These are phyloP conservation scores for Diprion similis DNA, from an alignment of 1,140 invertebrate genomes.

Conservation along the genomic window DNA sequence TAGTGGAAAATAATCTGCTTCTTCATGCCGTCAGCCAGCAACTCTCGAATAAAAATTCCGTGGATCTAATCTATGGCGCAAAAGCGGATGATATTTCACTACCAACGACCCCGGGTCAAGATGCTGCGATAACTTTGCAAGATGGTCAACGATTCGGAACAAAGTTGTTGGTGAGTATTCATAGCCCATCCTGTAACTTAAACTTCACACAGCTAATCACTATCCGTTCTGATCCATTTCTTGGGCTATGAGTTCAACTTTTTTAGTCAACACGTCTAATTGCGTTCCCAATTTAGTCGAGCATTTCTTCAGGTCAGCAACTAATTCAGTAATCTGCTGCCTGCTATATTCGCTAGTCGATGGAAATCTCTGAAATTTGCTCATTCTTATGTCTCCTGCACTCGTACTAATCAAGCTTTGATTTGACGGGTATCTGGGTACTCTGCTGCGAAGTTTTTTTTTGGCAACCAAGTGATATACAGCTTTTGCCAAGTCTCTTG, in stretches of 20 bases:
- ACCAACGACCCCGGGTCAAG: conserved; percentile 28
- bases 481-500: conserved; percentile 74
- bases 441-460: conserved; percentile 66
- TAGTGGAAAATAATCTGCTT: conserved; percentile 94
- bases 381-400: conserved; percentile 29
- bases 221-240: conserved; percentile 35
- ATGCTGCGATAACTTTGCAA: conserved; percentile 42
- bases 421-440: conserved; percentile 44
- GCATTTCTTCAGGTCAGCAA: conserved; percentile 44
- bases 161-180: conserved; percentile 51
- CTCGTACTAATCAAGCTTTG: conserved; percentile 26
- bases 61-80: conserved; percentile 56
- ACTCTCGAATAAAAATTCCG: conserved; percentile 49
- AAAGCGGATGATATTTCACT: conserved; percentile 47
- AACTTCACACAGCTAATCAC: too few species aligned
- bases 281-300: conserved; percentile 42
- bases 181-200: background rate
- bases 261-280: conserved; percentile 42
- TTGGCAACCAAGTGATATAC: conserved; percentile 77
- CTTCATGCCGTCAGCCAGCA: conserved; percentile 73
- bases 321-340: conserved; percentile 45
- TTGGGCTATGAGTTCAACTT: conserved; percentile 40
- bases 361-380: conserved; percentile 41
- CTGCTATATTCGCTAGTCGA: conserved; percentile 38
- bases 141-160: conserved; percentile 46